Evolutionary conservation across 2,113 vertebrate genomes (phyloP), one percentile per base, ranked within the genome.

Genomic region (Menidia beryllina): DNA sequence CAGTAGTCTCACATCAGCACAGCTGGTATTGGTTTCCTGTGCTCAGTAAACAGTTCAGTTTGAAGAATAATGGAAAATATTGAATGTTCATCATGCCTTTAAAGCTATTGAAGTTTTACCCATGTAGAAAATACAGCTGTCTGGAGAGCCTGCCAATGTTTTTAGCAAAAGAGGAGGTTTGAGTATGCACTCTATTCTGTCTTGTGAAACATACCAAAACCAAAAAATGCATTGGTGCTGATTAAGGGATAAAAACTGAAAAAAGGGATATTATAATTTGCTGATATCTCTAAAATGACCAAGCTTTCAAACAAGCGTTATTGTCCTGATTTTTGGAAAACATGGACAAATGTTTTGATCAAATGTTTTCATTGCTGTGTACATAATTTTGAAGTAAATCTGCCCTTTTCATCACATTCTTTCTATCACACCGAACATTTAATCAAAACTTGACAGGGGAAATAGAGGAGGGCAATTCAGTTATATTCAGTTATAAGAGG

Each of bases 11-110:
- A 34, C 20, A 30, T 62, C 10, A 26, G 8, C 66, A 78, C 86
- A 85, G 69, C 38, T 77, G 67, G 26, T 10, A 53, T 47, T 25
- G 21, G 36, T 73, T 75, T 53, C 57, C 57, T 73, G 65, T 70
- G 41, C 43, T 72, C 61, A 65, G 21, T 52, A 77, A 12, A 75
- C 52, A 47, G 55, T 2, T 72, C 27, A 57, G 51, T 51, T 47
- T 54, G 60, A 72, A 78, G n/a, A 56, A 52, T 24, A 34, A 34
- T 34, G 30, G 30, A 34, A 34, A 34, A 34, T 34, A 34, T 34
- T 10, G 10, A 17, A 69, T 30, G 34, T 53, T 26, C 51, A 49
- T 23, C 48, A 49, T 20, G 23, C 25, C 17, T 54, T 9, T 34
- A 34, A 34, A 34, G 2, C 10, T 34, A 34, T 34, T 34, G 30